Evolutionary conservation across 2,888 invertebrate genomes (phyloP).

Genomic region (Sicus ferrugineus): DNA sequence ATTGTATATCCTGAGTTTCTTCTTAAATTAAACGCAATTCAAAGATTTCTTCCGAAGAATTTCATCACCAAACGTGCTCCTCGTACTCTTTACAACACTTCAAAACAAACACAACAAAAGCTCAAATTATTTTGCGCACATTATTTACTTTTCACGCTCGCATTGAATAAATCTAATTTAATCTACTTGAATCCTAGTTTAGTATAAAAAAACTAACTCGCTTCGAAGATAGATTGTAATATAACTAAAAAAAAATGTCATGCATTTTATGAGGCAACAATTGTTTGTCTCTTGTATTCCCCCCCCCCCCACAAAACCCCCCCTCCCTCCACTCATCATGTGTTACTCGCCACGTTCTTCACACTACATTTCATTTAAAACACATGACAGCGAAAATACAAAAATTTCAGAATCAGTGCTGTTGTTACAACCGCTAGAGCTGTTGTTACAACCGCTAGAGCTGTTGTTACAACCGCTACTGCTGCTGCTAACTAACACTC

Average conservation of each 20-base stretch:
- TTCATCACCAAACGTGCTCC: neutral
- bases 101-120: conserved; percentile 10
- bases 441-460: too few relatives aligned
- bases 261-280: conserved; percentile 10
- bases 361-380: too few relatives aligned
- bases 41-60: neutral
- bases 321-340: too few relatives aligned
- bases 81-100: conserved; percentile 8
- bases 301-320: too few relatives aligned
- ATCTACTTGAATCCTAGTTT: neutral
- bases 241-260: neutral
- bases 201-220: neutral
- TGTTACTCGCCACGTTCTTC: too few relatives aligned
- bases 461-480: too few relatives aligned
- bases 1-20: neutral
- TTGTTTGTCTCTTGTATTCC: neutral
- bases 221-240: neutral
- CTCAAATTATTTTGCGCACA: conserved; percentile 13
- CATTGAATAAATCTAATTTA: neutral
- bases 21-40: neutral
- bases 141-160: neutral
- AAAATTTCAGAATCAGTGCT: too few relatives aligned
- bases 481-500: too few relatives aligned
- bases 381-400: too few relatives aligned
- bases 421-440: too few relatives aligned